Evolutionary conservation across 2,888 invertebrate species (phyloP).

Genomic region (Metopia argyrocephala): DNA sequence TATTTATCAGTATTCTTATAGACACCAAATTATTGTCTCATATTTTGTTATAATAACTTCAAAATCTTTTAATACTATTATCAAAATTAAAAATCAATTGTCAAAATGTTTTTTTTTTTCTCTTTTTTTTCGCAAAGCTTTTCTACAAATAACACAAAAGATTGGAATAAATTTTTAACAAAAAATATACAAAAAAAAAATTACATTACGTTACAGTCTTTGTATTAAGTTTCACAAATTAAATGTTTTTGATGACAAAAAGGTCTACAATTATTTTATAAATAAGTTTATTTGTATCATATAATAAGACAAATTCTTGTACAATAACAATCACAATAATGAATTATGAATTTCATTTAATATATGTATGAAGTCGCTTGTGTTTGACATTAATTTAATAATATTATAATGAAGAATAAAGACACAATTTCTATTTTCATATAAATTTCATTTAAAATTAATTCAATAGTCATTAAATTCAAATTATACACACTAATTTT

Average conservation of each 20-base stretch:
- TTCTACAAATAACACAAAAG: no score
- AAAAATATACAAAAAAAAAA: not conserved
- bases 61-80: no score
- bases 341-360: not conserved
- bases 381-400: not conserved
- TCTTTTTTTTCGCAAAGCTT: no score
- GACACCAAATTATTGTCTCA: no score
- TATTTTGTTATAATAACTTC: no score
- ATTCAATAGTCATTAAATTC: slow-evolving; percentile 15
- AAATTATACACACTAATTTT: not conserved
- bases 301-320: not conserved
- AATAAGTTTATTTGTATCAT: slow-evolving; percentile 3
- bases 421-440: no score
- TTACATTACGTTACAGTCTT: not conserved
- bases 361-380: slow-evolving; percentile 2
- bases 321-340: not conserved
- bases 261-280: not conserved
- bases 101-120: no score
- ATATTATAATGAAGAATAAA: not conserved
- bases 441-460: slow-evolving; percentile 14
- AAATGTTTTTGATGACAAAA: slow-evolving; percentile 21
- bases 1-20: no score
- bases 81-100: no score
- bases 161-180: no score
- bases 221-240: not conserved